Evolutionary conservation across 1,140 invertebrate genomes (phyloP).

Genomic region (Drosophila kanapiae): DNA sequence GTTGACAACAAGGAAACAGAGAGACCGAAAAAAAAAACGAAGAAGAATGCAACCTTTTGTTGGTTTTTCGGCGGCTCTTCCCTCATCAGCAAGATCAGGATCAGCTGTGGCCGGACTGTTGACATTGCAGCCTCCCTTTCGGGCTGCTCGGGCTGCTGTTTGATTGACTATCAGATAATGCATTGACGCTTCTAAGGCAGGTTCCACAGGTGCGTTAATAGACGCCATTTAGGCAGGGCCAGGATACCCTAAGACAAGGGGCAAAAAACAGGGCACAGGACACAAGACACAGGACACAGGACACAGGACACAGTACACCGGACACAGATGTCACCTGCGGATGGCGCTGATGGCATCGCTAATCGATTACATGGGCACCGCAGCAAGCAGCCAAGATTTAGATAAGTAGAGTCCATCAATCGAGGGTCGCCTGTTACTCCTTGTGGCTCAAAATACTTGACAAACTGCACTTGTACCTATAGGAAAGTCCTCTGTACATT

Average conservation of each 20-base stretch:
- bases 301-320: slow-evolving; percentile 1
- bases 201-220: slow-evolving; percentile 61
- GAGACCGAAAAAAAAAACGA: neutral
- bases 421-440: neutral
- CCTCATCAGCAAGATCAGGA: slow-evolving; percentile 23
- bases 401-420: slow-evolving; percentile 19
- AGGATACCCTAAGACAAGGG: neutral
- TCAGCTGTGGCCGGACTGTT: slow-evolving; percentile 21
- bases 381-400: slow-evolving; percentile 36
- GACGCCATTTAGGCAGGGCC: slow-evolving; percentile 36
- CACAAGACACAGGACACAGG: neutral
- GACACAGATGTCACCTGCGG: slow-evolving; percentile 46
- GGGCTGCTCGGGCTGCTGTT: slow-evolving; percentile 46
- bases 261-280: neutral
- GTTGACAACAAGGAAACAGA: slow-evolving; percentile 56
- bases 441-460: neutral
- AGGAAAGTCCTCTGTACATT: too few species aligned
- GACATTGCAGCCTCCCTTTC: slow-evolving; percentile 15
- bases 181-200: slow-evolving; percentile 67
- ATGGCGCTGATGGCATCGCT: slow-evolving; percentile 27
- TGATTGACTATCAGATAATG: slow-evolving; percentile 70
- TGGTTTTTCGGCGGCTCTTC: slow-evolving; percentile 22
- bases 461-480: neutral
- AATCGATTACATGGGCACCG: slow-evolving; percentile 49
- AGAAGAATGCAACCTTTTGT: slow-evolving; percentile 20